Conservation (phyloP, 2,797 vertebrate genomes). For the Petrocephalus sullivani region DNA sequence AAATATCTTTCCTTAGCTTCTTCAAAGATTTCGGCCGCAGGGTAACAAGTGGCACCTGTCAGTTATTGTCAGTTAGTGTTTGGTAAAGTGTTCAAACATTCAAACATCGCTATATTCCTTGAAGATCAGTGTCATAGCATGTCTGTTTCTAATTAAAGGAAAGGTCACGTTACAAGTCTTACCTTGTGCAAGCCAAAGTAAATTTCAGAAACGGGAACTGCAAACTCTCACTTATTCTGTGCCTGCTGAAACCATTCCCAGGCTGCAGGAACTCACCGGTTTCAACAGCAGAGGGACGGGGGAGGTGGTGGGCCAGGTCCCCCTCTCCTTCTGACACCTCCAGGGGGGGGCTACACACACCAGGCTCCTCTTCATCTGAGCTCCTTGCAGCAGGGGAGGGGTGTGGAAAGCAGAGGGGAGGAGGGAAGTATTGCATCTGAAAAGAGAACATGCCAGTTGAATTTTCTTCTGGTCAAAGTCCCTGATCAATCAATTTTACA, state of each 20-base stretch:
- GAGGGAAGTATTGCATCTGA: slow-evolving; percentile 77
- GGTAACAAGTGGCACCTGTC: not conserved
- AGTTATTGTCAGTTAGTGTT: not conserved
- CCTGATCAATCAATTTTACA: not conserved
- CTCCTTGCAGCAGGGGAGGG: slow-evolving; percentile 73
- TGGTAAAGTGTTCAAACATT: not conserved
- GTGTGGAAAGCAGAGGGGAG: slow-evolving; percentile 70
- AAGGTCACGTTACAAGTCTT: not conserved
- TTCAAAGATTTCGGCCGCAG: not conserved
- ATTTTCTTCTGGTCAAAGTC: not conserved
- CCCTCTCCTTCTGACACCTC: slow-evolving; percentile 94
- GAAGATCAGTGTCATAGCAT: not conserved
- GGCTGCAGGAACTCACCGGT: slow-evolving; percentile 64
- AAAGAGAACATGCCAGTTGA: not conserved
- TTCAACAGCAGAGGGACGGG: slow-evolving; percentile 73
- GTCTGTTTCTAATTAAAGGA: not conserved
- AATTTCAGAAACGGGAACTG: slow-evolving; percentile 29
- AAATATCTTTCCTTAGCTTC: not conserved
- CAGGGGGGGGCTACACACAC: slow-evolving; percentile 78
- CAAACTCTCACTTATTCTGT: not conserved
- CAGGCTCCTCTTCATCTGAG: slow-evolving; percentile 88
- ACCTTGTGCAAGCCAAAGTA: not conserved
- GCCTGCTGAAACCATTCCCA: not conserved
- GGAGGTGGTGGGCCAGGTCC: slow-evolving; percentile 64
- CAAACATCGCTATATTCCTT: not conserved